Base-by-base conservation (phyloP, 2,797 vertebrate species). In the Astyanax mexicanus region DNA sequence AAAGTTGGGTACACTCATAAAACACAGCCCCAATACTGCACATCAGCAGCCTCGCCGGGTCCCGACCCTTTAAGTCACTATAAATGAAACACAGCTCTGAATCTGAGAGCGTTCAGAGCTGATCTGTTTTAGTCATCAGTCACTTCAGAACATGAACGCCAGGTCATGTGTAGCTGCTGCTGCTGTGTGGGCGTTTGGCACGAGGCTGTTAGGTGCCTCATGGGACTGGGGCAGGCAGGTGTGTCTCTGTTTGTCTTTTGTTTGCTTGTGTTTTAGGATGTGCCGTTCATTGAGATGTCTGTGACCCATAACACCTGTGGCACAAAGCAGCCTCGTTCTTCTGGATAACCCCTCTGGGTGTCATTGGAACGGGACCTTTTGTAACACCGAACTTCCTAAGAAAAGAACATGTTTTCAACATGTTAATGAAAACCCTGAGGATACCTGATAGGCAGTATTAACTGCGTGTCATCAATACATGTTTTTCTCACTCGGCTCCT, bases 31-130 rank as follows among this genome's bases (percentile, higher is more conserved):
- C 55, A 23, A 57, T 64, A 66, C 62, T 69, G 27, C 52, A 65
- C 57, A 70, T 69, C 66, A n/a, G 35, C 55, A 74, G 60, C 19
- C 60, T 76, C 15, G 1, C n/a, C 27, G 57, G 68, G 72, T 75
- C 37, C 4, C 57, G 32, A 75, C 78, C 78, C 47, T 49, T 71
- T 80, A 71, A 82, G 60, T 65, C 69, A 32, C 58, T 80, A 75
- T 70, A 80, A 81, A 83, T 72, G 61, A 82, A 82, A 74, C 27
- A 62, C 35, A 70, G 55, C 70, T 58, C 29, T 73, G 62, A 69
- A 72, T 38, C 52, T 42, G 7, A 44, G 19, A 12, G 8, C 29
- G 32, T 32, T 32, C 29, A 32, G 29, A 32, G 29, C 29, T 32
- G 19, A 32, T 77, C 69, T 60, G 52, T 44, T 58, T 69, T 58